Evolutionary conservation across 2,113 vertebrate species (phyloP), one percentile per base, ranked within the genome.

Genomic region (Platichthys stellatus): DNA sequence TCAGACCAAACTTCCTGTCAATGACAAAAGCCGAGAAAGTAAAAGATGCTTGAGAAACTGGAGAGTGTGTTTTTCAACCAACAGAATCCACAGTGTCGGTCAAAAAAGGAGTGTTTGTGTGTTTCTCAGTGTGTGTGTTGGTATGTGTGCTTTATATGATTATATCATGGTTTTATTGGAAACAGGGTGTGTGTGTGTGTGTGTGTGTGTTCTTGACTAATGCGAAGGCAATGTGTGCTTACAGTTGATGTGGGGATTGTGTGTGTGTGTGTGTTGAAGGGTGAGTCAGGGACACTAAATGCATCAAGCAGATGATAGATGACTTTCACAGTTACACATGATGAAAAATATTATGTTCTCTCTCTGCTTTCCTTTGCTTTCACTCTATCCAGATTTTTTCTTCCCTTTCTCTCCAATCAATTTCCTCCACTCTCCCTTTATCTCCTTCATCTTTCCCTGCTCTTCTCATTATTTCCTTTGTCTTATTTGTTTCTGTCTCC

Each of bases 251-350:
- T 38, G 14, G 58, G 15, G 26, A 28, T 28, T 72, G 43, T 67
- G 45, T 53, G 23, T 81, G 70, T 47, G 49, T 60, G 58, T 65
- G 13, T 57, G 6, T 64, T 18, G 47, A 3, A 20, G 63, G 78
- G 78, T 89, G 82, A 80, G 23, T 47, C 57, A 26, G 74, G 85
- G 83, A 86, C 82, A 74, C 24, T 78, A 47, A 84, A 77, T 78
- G 74, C 49, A 83, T 79, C 75, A 72, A 26, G 72, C 86, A 89
- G 83, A 88, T 88, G 88, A 78, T 85, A n/a, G 69, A 85, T 81
- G 74, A 83, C 80, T 86, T 84, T 70, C 65, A 79, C 73, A 81
- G 53, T 66, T 54, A 83, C 61, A 72, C 45, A 74, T 62, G 72
- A 76, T 75, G 85, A 83, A 76, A 9, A 64, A 53, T 23, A 69